Evolutionary conservation across 2,888 invertebrate species (phyloP).

Genomic region (Pimpla rufipes): DNA sequence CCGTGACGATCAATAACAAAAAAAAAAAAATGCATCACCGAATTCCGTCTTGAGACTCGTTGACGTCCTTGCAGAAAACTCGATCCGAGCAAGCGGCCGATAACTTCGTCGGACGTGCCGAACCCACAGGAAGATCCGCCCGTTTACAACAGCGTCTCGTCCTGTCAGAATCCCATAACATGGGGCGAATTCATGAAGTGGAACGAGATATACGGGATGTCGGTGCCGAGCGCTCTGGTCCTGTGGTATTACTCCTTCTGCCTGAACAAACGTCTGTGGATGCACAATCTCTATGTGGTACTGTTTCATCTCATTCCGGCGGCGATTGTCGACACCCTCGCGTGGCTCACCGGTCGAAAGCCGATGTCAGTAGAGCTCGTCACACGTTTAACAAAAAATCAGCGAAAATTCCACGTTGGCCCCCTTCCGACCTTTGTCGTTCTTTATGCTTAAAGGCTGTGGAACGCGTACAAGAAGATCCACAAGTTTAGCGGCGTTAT

Average conservation of each 20-base stretch:
- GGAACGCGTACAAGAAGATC: constrained; percentile 90
- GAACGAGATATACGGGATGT: constrained; percentile 86
- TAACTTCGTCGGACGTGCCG: neutral
- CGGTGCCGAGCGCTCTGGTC: constrained; percentile 87
- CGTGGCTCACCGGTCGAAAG: constrained; percentile 87
- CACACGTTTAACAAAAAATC: neutral
- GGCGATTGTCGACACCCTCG: constrained; percentile 86
- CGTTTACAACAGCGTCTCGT: constrained; percentile 95
- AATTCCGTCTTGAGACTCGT: neutral
- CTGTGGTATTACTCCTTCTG: constrained; percentile 89
- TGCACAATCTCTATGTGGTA: constrained; percentile 86
- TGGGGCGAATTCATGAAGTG: constrained; percentile 90
- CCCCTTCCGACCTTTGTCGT: too few relatives aligned
- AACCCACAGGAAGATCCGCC: constrained; percentile 85
- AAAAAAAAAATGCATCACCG: neutral
- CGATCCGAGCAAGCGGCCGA: neutral
- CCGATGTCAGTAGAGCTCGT: constrained; percentile 86
- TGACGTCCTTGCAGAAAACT: constrained; percentile 35
- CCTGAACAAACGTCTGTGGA: constrained; percentile 87
- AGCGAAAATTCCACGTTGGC: too few relatives aligned
- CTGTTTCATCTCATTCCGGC: constrained; percentile 88
- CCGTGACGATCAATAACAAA: too few relatives aligned
- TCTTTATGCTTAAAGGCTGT: constrained; percentile 87
- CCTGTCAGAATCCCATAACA: constrained; percentile 92
- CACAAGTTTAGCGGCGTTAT: constrained; percentile 90